A percentile compares a stretch with the other conserved stretches of the same genome.
phyloP scores from a whole-genome alignment of 2,113 vertebrate species.

The Desmodus rotundus region DNA sequence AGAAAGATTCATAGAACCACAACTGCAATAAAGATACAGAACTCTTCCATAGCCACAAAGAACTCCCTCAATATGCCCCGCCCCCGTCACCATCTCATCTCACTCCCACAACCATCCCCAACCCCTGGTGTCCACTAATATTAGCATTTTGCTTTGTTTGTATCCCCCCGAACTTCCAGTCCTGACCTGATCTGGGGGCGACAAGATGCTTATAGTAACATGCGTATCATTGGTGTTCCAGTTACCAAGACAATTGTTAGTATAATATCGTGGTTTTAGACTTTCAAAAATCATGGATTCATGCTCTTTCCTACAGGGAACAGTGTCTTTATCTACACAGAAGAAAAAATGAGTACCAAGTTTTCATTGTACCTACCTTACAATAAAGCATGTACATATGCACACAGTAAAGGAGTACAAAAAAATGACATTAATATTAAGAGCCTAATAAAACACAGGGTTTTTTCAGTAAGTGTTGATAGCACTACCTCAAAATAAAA shows the following conservation, averaged over 20 bases:
- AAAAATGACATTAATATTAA: neutral
- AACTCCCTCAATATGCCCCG: neutral
- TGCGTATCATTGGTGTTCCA: neutral
- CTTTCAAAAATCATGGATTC: neutral
- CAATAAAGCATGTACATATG: neutral
- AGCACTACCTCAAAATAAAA: neutral
- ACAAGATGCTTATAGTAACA: neutral
- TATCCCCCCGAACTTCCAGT: neutral
- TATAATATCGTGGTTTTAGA: neutral
- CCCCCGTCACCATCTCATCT: too few relatives aligned
- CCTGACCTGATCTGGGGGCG: neutral
- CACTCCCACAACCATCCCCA: neutral
- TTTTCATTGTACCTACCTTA: neutral
- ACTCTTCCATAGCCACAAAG: neutral
- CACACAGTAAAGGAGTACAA: neutral
- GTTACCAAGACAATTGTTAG: neutral
- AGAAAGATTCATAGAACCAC: neutral
- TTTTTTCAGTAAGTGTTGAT: neutral
- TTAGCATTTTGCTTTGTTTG: constrained; percentile 7
- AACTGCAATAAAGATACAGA: neutral
- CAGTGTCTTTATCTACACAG: neutral
- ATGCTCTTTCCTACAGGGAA: neutral
- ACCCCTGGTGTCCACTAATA: neutral
- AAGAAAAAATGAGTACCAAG: neutral
- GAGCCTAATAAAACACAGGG: neutral